Conservation (phyloP, 2,113 vertebrate species). For the Engystomops pustulosus region DNA sequence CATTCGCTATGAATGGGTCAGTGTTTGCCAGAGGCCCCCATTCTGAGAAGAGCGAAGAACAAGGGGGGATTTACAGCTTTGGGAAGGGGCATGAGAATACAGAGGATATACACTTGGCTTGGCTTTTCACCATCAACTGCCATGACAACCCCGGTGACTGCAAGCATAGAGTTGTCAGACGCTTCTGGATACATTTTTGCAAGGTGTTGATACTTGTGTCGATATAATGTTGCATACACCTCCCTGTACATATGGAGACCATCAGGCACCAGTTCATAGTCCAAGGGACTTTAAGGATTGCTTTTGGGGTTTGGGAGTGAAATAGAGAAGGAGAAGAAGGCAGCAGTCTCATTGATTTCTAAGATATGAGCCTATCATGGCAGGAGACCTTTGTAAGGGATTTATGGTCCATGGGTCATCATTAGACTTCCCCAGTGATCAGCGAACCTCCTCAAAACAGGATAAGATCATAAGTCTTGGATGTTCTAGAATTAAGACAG, state of each 20-base stretch:
- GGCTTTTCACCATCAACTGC: not conserved
- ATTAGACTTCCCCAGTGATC: not conserved
- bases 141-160: too few species aligned
- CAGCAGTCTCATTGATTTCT: too few species aligned
- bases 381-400: not conserved
- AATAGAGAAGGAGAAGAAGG: too few species aligned
- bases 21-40: slow-evolving; percentile 45
- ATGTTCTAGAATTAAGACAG: not conserved
- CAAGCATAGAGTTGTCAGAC: not conserved
- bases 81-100: not conserved
- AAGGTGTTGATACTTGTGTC: not conserved
- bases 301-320: too few species aligned
- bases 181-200: not conserved
- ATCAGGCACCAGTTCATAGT: too few species aligned
- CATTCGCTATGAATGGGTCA: slow-evolving; percentile 40
- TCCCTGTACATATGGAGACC: too few species aligned
- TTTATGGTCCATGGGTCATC: not conserved
- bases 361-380: not conserved
- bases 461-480: not conserved
- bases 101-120: not conserved
- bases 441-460: not conserved
- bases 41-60: slow-evolving; percentile 2
- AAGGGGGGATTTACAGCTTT: slow-evolving; percentile 41
- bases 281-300: too few species aligned
- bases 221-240: too few species aligned